These are phyloP conservation scores for Streptopelia turtur DNA, from an alignment of 2,797 vertebrate genomes.

Conservation along the genomic window DNA sequence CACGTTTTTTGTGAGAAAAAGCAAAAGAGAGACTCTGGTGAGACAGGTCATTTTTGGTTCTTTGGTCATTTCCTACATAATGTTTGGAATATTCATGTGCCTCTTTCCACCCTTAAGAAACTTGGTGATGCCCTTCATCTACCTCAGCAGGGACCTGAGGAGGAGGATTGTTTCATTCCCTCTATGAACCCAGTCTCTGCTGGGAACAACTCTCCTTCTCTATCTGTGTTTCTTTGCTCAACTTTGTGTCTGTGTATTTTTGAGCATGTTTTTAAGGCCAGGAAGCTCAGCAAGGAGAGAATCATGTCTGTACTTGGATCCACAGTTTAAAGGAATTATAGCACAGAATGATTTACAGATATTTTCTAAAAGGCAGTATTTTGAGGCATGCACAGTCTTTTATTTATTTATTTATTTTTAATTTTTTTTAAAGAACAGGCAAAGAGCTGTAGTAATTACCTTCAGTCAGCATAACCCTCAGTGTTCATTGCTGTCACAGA, in stretches of 20 bases:
- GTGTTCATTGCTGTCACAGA: slow-evolving; percentile 22
- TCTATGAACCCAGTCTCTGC: not conserved
- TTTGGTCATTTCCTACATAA: not conserved
- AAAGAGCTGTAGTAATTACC: slow-evolving; percentile 32
- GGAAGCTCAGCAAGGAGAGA: not conserved
- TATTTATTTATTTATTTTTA: not conserved
- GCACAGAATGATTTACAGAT: slow-evolving; percentile 6
- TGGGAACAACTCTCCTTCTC: not conserved
- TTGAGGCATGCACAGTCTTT: not conserved
- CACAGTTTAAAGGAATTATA: not conserved
- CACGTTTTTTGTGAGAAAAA: not conserved
- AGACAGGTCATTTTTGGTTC: not conserved
- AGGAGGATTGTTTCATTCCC: not conserved
- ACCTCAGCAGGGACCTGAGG: not conserved
- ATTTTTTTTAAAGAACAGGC: not conserved
- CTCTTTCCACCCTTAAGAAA: not conserved
- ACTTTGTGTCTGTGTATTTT: not conserved
- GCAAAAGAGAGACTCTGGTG: not conserved
- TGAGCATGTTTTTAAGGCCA: not conserved
- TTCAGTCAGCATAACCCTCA: slow-evolving; percentile 33
- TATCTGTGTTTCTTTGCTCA: not conserved
- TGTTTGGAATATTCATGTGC: not conserved
- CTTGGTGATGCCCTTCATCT: not conserved
- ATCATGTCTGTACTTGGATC: not conserved
- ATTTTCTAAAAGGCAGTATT: not conserved